These are phyloP conservation scores for Reticulitermes speratus DNA, from an alignment of 1,140 invertebrate genomes.

Conservation along the genomic window DNA sequence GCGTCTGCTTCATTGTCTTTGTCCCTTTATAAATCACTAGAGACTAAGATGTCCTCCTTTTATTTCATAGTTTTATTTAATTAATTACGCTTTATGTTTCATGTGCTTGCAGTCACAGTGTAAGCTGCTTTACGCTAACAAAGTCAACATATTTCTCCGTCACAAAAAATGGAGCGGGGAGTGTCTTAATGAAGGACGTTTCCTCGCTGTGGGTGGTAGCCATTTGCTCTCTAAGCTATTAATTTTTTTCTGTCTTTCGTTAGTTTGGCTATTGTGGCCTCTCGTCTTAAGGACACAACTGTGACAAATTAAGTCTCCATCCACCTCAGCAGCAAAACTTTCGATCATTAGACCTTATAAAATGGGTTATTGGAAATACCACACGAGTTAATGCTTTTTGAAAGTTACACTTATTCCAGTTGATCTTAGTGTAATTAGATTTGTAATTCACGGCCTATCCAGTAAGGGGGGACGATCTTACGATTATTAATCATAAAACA, in stretches of 20 bases:
- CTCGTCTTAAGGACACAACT: not conserved
- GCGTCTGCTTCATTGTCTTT: not conserved
- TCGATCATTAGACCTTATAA: too few species aligned
- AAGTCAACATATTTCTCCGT: not conserved
- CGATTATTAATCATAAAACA: too few species aligned
- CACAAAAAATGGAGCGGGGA: not conserved
- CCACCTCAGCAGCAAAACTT: not conserved
- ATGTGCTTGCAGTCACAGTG: not conserved
- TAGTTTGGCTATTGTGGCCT: not conserved
- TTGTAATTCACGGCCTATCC: too few species aligned
- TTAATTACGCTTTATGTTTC: not conserved
- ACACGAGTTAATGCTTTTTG: too few species aligned
- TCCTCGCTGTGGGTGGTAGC: not conserved
- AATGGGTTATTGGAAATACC: too few species aligned
- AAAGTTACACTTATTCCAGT: too few species aligned
- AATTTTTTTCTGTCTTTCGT: conserved; percentile 1
- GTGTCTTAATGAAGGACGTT: not conserved
- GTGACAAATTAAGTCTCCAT: not conserved
- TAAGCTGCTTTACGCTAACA: not conserved
- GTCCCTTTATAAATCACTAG: not conserved
- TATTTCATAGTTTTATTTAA: not conserved
- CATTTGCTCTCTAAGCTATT: not conserved
- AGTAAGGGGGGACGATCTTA: too few species aligned
- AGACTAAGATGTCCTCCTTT: not conserved
- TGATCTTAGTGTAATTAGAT: too few species aligned